Evolutionary conservation across 2,797 vertebrate genomes (phyloP).

Genomic region (Dermochelys coriacea): DNA sequence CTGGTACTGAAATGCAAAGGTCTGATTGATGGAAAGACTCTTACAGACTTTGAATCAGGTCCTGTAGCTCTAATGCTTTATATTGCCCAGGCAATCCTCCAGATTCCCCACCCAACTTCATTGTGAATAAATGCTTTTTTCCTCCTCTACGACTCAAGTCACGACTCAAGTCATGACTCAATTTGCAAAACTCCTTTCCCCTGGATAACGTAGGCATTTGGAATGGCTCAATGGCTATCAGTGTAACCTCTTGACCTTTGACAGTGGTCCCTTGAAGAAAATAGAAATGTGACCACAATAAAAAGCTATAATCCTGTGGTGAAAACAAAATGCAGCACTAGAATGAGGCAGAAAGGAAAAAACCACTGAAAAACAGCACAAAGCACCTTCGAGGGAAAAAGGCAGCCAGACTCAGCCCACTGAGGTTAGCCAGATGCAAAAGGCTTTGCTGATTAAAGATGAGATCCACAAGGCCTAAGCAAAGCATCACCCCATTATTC

Average conservation of each 20-base stretch:
- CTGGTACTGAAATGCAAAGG: background rate
- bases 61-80: background rate
- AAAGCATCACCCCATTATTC: background rate
- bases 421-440: conserved; percentile 16
- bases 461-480: background rate
- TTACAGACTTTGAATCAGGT: background rate
- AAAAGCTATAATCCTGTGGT: background rate
- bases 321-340: background rate
- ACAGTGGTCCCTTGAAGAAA: background rate
- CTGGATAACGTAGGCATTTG: background rate
- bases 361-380: background rate
- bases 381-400: background rate
- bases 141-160: background rate
- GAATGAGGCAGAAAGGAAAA: background rate
- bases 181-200: background rate
- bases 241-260: background rate
- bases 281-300: background rate
- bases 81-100: background rate
- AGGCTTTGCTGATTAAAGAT: background rate
- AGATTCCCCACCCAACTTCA: background rate
- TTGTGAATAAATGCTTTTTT: background rate
- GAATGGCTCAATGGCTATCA: too few relatives aligned
- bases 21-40: background rate
- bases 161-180: background rate
- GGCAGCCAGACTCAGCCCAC: background rate